phyloP scores from a whole-genome alignment of 2,888 invertebrate genomes.

The Polydrusus pterygomalis region DNA sequence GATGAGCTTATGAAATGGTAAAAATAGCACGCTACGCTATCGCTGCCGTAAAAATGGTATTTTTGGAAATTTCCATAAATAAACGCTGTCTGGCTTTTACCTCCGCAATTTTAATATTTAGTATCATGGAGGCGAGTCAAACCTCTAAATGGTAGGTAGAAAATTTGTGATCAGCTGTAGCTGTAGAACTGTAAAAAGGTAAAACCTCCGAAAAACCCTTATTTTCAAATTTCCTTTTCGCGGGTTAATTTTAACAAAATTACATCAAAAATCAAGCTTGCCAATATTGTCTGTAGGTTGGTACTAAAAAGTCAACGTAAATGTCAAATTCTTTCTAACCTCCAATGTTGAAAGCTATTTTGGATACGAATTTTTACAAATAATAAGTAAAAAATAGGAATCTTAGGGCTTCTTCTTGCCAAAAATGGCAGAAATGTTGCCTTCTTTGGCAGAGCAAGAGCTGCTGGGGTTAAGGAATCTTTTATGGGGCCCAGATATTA shows the following conservation, averaged over 20 bases:
- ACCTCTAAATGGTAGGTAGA: no score
- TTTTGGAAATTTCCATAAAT: constrained; percentile 25
- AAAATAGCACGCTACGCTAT: neutral
- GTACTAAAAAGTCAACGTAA: neutral
- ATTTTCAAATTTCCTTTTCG: constrained; percentile 1
- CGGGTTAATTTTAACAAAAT: neutral
- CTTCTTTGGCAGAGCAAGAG: constrained; percentile 75
- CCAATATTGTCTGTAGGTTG: constrained; percentile 17
- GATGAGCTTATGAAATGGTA: neutral
- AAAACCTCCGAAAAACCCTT: neutral
- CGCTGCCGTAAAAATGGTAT: constrained; percentile 19
- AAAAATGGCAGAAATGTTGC: constrained; percentile 73
- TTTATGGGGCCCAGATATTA: constrained; percentile 89
- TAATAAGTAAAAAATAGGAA: constrained; percentile 17
- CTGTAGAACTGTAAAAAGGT: no score
- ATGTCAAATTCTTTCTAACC: constrained; percentile 30
- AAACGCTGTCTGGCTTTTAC: neutral
- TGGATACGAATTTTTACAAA: constrained; percentile 21
- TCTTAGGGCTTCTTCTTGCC: constrained; percentile 39
- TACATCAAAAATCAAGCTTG: neutral
- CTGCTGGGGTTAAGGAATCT: constrained; percentile 84
- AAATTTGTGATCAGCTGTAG: no score
- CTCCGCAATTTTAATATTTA: neutral
- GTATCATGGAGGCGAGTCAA: neutral
- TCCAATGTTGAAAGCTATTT: constrained; percentile 29